Base-by-base conservation (phyloP, 2,888 invertebrate genomes). In the Argyresthia goedartella region DNA sequence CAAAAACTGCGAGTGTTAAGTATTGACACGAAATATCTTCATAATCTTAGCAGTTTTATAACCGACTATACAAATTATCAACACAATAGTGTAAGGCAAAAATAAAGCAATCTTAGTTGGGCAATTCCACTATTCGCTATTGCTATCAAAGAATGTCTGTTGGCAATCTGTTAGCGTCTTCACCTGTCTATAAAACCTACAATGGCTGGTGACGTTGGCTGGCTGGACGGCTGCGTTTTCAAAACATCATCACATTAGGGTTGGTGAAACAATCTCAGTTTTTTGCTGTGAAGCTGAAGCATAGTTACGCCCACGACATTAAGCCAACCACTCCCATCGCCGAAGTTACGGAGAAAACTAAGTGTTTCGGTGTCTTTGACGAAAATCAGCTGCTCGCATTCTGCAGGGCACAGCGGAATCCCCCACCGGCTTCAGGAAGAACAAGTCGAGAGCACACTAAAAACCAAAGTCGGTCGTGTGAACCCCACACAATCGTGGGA, bases 401-500 rank as follows among this genome's bases (percentile, higher is more conserved):
- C n/a, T n/a, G n/a, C n/a, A n/a, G n/a, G n/a, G n/a, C n/a, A n/a
- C 15, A 10, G 15, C 44, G 9, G 16, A 7, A 4, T 14, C 9
- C 14, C 13, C 4, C 44, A 44, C 14, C 14, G 15, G 15, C 15
- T 47, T 15, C 33, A 47, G 47, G 47, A 47, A 47, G 47, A 35
- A 25, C 25, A 25, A 25, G 25, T 25, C 47, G 11, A 46, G 11
- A 47, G n/a, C 13, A 8, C 34, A 47, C 47, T 47, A 47, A 47
- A 47, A 47, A 47, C 34, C 47, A 25, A 47, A 47, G 4, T 11
- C 47, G 47, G 33, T 13, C 47, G 47, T 47, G 47, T 34, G 47
- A 47, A 47, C 47, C 13, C 11, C 25, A 34, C 25, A 47, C 47
- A 47, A 47, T 47, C 47, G 47, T 47, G 47, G 8, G 47, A 47